Conservation (phyloP, 2,113 vertebrate species). For the Pleuronectes platessa region DNA sequence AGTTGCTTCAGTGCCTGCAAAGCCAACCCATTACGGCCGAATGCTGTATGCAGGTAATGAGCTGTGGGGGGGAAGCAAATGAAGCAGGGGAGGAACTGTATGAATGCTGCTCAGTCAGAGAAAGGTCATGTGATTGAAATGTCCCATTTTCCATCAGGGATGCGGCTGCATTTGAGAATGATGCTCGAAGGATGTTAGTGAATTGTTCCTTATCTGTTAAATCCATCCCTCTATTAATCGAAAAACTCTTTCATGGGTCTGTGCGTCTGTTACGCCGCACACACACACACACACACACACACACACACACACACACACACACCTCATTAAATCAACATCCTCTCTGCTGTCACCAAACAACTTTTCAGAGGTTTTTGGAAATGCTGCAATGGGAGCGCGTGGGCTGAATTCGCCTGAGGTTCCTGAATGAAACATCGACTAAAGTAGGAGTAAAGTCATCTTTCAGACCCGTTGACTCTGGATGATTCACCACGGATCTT, state of each 20-base stretch:
- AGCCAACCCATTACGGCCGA: constrained; percentile 1
- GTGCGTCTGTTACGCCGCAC: not conserved
- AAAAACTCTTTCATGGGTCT: not conserved
- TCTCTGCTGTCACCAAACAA: not conserved
- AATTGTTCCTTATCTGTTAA: not conserved
- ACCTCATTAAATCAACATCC: constrained; percentile 17
- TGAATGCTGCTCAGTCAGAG: constrained; percentile 5
- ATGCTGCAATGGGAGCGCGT: not conserved
- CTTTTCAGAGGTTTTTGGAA: constrained; percentile 1
- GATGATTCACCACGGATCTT: not conserved
- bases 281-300: constrained; percentile 43
- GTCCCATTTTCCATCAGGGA: not conserved
- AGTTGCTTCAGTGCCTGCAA: constrained; percentile 6
- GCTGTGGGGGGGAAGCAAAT: not conserved
- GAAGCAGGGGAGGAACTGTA: constrained; percentile 13
- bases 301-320: constrained; percentile 60
- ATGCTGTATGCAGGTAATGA: constrained; percentile 6
- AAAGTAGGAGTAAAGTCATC: constrained; percentile 19
- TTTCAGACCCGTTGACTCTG: not conserved
- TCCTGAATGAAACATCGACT: constrained; percentile 9
- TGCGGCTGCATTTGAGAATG: not conserved
- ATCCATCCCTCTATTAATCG: not conserved
- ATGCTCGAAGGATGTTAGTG: not conserved
- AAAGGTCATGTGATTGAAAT: constrained; percentile 35
- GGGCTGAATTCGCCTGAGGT: constrained; percentile 6